A percentile compares a stretch with the other conserved stretches of the same genome.
phyloP scores from a whole-genome alignment of 2,888 invertebrate species.

The Orchestes rusci region DNA sequence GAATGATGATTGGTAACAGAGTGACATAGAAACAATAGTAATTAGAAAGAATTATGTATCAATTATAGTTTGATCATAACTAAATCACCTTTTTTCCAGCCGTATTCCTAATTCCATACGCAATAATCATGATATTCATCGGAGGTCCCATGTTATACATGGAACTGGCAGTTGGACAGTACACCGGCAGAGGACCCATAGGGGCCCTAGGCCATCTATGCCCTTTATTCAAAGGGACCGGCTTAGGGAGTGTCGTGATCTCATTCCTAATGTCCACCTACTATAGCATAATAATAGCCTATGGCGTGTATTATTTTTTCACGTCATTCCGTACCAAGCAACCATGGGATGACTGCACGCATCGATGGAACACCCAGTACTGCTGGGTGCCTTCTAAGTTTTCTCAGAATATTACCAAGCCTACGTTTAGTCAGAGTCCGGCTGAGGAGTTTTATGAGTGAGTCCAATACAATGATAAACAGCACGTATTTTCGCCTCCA shows the following conservation, averaged over 20 bases:
- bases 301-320: slow-evolving; percentile 89
- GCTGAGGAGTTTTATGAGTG: slow-evolving; percentile 92
- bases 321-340: slow-evolving; percentile 80
- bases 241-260: slow-evolving; percentile 87
- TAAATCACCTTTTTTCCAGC: slow-evolving; percentile 52
- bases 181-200: slow-evolving; percentile 86
- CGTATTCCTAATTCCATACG: slow-evolving; percentile 91
- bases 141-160: slow-evolving; percentile 90
- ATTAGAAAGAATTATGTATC: too few relatives aligned
- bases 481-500: too few relatives aligned
- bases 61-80: too few relatives aligned
- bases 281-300: slow-evolving; percentile 92
- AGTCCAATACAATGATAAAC: too few relatives aligned
- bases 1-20: too few relatives aligned
- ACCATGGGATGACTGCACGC: slow-evolving; percentile 84
- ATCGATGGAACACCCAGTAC: slow-evolving; percentile 76
- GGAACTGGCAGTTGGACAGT: slow-evolving; percentile 90
- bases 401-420: slow-evolving; percentile 54
- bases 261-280: slow-evolving; percentile 93
- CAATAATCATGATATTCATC: slow-evolving; percentile 82
- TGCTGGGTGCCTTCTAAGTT: slow-evolving; percentile 70
- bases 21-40: too few relatives aligned
- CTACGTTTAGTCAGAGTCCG: slow-evolving; percentile 70
- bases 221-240: slow-evolving; percentile 90
- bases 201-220: slow-evolving; percentile 87